Percentiles rank a stretch among this genome's conserved stretches.
Conservation (phyloP, 2,797 vertebrate species). For the Lagodon rhomboides region DNA sequence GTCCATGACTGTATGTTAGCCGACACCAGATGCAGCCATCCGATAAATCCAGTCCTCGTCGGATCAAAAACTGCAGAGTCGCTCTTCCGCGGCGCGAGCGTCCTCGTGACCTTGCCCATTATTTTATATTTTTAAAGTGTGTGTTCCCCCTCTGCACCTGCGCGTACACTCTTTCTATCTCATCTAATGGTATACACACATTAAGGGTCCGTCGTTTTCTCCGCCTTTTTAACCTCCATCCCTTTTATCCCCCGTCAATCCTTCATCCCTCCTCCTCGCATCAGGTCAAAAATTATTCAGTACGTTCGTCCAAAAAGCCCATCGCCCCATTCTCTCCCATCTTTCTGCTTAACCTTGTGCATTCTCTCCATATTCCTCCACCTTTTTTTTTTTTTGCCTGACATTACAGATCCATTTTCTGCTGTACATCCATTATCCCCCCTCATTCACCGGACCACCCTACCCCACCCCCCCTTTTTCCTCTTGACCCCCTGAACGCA, state of each 20-base stretch:
- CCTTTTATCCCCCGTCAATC: conserved; percentile 37
- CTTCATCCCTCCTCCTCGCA: conserved; percentile 21
- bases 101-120: neutral
- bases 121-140: conserved; percentile 1
- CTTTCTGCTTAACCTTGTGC: conserved; percentile 51
- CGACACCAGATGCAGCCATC: too few relatives aligned
- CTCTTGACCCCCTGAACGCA: conserved; percentile 38
- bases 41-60: neutral
- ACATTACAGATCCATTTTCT: conserved; percentile 47
- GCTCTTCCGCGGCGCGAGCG: neutral
- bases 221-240: conserved; percentile 51
- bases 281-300: conserved; percentile 32
- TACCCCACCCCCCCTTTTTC: neutral
- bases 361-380: conserved; percentile 22
- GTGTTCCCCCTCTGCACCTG: neutral
- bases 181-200: conserved; percentile 20
- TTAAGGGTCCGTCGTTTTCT: conserved; percentile 32
- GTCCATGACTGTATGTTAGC: too few relatives aligned
- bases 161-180: neutral
- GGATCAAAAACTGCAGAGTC: neutral
- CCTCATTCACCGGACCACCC: neutral
- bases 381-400: conserved; percentile 3
- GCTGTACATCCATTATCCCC: conserved; percentile 54
- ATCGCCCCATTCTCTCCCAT: conserved; percentile 38
- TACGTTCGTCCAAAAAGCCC: conserved; percentile 36